Evolutionary conservation across 2,113 vertebrate species (phyloP).

Genomic region (Tricholaema leucomelas): DNA sequence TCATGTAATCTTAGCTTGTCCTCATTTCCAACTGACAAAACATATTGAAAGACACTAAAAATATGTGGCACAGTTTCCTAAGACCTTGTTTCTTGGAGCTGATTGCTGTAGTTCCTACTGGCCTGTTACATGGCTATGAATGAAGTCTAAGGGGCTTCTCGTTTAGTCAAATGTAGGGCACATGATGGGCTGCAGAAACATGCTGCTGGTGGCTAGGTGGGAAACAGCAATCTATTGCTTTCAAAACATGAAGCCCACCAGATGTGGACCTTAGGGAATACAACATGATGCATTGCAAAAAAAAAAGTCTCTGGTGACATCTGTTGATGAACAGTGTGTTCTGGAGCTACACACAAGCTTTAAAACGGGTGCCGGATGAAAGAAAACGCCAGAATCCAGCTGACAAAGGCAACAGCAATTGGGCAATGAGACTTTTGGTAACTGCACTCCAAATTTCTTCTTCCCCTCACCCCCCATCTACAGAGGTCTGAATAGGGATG

Average conservation of each 20-base stretch:
- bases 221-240: background rate
- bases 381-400: slow-evolving; percentile 18
- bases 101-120: background rate
- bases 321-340: background rate
- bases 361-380: slow-evolving; percentile 10
- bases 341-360: background rate
- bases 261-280: background rate
- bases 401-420: slow-evolving; percentile 11
- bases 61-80: background rate
- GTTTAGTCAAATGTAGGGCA: background rate
- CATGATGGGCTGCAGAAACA: background rate
- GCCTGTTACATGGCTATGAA: background rate
- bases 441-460: background rate
- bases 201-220: background rate
- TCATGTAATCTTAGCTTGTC: background rate
- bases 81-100: background rate
- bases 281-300: background rate
- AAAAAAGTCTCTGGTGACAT: background rate
- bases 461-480: too few relatives aligned
- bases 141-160: background rate
- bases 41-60: slow-evolving; percentile 13
- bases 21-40: slow-evolving; percentile 18
- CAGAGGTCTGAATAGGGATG: too few relatives aligned
- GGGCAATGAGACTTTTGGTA: background rate
- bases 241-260: background rate